phyloP scores from a whole-genome alignment of 2,113 vertebrate genomes.

The Aplodontia rufa region DNA sequence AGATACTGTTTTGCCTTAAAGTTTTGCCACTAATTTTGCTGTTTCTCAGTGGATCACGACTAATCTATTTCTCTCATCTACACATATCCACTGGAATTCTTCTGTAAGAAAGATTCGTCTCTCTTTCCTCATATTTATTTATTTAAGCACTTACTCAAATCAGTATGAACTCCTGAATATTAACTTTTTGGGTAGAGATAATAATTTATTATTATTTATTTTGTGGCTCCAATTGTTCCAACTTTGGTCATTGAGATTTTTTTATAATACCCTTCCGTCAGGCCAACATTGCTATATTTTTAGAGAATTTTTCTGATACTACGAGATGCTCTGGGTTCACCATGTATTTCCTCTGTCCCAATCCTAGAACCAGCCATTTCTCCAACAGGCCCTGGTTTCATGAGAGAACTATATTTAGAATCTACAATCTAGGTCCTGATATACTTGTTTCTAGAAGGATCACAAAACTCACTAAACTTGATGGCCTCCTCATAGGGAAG shows the following conservation, averaged over 20 bases:
- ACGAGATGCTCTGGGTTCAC: not conserved
- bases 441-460: not conserved
- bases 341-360: not conserved
- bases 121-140: not conserved
- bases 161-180: not conserved
- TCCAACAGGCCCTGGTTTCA: not conserved
- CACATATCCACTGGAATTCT: not conserved
- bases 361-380: not conserved
- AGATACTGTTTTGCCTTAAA: conserved; percentile 2
- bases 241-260: not conserved
- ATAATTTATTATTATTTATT: conserved; percentile 1
- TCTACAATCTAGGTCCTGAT: not conserved
- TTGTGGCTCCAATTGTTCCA: not conserved
- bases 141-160: not conserved
- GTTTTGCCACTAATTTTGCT: not conserved
- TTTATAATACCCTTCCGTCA: not conserved
- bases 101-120: not conserved
- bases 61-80: not conserved
- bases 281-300: not conserved
- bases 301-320: not conserved
- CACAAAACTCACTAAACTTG: not conserved
- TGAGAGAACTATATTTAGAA: not conserved
- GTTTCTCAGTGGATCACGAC: not conserved
- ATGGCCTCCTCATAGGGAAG: not conserved
- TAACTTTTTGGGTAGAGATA: not conserved